Evolutionary conservation across 2,888 invertebrate species (phyloP), one percentile per base, ranked within the genome.

Genomic region (Machimus atricapillus): DNA sequence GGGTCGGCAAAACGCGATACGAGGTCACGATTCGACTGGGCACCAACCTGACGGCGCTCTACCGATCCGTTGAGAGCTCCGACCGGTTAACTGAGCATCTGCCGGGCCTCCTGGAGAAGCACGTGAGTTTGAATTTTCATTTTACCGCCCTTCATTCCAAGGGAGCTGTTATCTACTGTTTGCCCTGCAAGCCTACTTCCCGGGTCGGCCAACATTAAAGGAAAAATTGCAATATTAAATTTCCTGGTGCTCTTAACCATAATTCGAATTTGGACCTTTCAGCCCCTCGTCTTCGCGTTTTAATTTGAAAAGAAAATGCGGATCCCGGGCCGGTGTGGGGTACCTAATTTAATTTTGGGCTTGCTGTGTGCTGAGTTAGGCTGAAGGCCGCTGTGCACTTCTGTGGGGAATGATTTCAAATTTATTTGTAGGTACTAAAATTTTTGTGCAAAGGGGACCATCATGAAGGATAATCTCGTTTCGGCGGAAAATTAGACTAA

Each of bases 21-120:
- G 92, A 92, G 89, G 92, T 92, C 46, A 92, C 92, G 85, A 92
- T 92, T 90, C 90, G 92, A 14, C 90, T 92, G 74, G 92, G 92
- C n/a, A 91, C 91, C 81, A 92, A 92, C 89, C 89, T 92, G 7
- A 92, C 92, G 58, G 91, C 91, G n/a, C 91, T 90, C 82, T 91
- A 92, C 90, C 91, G 92, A 52, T 89, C 91, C 86, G 88, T 90
- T 14, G 92, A 91, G 78, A 85, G 16, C 76, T 46, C 66, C 9
- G 91, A 91, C 31, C 89, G 88, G n/a, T 86, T 90, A 8, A 89
- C 88, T 34, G 91, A 91, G 86, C 91, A 92, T 89, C 74, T 92
- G 87, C 91, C 92, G 9, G 89, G 90, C 73, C 89, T 91, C 46
- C 89, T 92, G 89, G 92, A 92, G 87, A 90, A 91, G 89, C 92